Base-by-base conservation (phyloP, 1,140 invertebrate species). In the Drosophila novamexicana region DNA sequence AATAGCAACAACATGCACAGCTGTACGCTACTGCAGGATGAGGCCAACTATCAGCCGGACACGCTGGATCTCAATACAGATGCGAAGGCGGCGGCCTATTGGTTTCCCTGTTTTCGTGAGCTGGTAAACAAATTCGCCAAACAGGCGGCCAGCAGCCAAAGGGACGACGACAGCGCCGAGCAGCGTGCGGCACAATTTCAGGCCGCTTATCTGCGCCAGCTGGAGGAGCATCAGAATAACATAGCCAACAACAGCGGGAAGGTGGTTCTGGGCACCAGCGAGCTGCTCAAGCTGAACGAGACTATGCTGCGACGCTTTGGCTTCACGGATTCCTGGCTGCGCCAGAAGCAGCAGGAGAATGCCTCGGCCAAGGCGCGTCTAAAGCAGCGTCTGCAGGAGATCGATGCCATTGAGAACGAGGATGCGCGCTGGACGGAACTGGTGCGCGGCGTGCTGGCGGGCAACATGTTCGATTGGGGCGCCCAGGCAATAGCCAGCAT, bases 381-480 rank as follows among this genome's bases (percentile, higher is more conserved):
- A 14, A 92, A 93, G 50, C 76, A 91, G 22, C 91, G 95, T 45
- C 91, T 95, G 53, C 81, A 93, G 45, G 93, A 94, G 79, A 93
- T 95, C 73, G 95, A 95, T 93, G 91, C 92, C 14, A 90, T 95
- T 36, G 74, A 89, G 16, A 92, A 94, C 79, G 91, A 93, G 59
- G 83, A 93, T 32, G 90, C 92, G 62, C 93, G 92, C 73, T 95
- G 95, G 95, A 93, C 93, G 52, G 94, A 95, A 84, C 81, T 95
- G 53, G 93, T 94, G 53, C 93, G 93, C 72, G 95, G 95, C 18
- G 93, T 95, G 2, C 88, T 95, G 47, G 95, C 95, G 54, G 95
- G 95, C 22, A 99, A 99, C 93, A 97, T 99, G 93, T 99, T 99
- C 93, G 98, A 99, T 93, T 99, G 98, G 97, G 98, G 98, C 40